A percentile compares a stretch with the other conserved stretches of the same genome.
These are phyloP conservation scores for Drosophila ezoana DNA, from an alignment of 2,888 invertebrate species.

Conservation along the genomic window DNA sequence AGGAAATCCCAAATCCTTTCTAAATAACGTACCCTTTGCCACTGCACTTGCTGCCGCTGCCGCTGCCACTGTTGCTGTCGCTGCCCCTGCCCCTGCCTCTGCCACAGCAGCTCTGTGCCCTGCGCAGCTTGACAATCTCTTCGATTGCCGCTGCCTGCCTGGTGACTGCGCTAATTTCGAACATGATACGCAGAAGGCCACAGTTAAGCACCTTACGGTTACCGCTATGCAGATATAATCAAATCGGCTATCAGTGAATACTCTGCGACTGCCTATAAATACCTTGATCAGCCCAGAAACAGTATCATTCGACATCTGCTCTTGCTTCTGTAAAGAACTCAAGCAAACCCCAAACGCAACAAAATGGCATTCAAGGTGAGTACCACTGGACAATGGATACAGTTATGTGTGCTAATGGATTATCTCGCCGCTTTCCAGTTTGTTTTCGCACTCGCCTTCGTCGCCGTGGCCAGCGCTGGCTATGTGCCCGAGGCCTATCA, in stretches of 20 bases:
- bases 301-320: constrained; percentile 69
- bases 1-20: constrained; percentile 74
- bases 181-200: constrained; percentile 80
- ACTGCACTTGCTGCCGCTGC: constrained; percentile 37
- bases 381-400: constrained; percentile 19
- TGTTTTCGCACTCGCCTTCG: constrained; percentile 79
- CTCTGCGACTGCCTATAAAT: constrained; percentile 69
- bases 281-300: constrained; percentile 45
- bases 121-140: constrained; percentile 67
- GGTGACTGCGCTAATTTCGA: constrained; percentile 78
- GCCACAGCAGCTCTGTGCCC: not conserved
- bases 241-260: constrained; percentile 54
- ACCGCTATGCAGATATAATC: constrained; percentile 49
- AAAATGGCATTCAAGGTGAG: constrained; percentile 83
- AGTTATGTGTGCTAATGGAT: constrained; percentile 34
- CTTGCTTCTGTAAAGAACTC: constrained; percentile 75
- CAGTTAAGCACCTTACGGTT: constrained; percentile 67
- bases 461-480: constrained; percentile 81
- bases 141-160: constrained; percentile 32
- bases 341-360: constrained; percentile 41
- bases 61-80: not conserved
- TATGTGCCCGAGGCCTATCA: constrained; percentile 71
- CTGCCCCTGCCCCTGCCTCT: constrained; percentile 7
- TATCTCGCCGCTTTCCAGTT: constrained; percentile 64
- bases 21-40: constrained; percentile 60